Conservation (phyloP, 2,888 invertebrate genomes). For the Myopa tessellatipennis region DNA sequence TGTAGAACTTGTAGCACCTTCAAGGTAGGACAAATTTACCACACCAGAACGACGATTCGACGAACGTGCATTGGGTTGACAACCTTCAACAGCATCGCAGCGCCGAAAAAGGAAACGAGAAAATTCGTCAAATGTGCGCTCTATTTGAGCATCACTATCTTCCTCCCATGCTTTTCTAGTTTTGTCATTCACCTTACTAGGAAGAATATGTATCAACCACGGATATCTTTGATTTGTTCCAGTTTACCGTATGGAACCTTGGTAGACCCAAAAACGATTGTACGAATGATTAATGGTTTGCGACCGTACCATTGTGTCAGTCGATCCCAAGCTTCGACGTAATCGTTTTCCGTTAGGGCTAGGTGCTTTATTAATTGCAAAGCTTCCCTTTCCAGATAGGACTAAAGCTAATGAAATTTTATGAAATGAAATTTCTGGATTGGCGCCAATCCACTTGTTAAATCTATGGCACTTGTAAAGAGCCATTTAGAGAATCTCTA, state of each 20-base stretch:
- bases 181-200: too few species aligned
- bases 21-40: constrained; percentile 25
- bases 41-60: constrained; percentile 1
- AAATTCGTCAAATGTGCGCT: constrained; percentile 32
- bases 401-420: not conserved
- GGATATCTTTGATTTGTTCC: constrained; percentile 34
- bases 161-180: constrained; percentile 34
- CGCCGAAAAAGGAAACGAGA: constrained; percentile 37
- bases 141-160: constrained; percentile 14
- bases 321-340: too few species aligned
- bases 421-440: not conserved
- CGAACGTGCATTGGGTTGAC: constrained; percentile 18
- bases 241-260: too few species aligned
- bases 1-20: too few species aligned
- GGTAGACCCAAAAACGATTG: too few species aligned
- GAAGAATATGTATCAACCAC: constrained; percentile 39
- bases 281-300: too few species aligned
- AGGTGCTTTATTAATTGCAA: not conserved
- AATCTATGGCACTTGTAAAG: not conserved
- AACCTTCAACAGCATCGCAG: constrained; percentile 39
- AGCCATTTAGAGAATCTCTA: too few species aligned
- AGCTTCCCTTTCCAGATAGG: not conserved
- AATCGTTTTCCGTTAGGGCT: too few species aligned
- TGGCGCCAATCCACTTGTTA: not conserved
- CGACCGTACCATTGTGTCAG: too few species aligned